These are phyloP conservation scores for Drosophila grimshawi DNA, from an alignment of 1,140 invertebrate genomes.

Conservation along the genomic window DNA sequence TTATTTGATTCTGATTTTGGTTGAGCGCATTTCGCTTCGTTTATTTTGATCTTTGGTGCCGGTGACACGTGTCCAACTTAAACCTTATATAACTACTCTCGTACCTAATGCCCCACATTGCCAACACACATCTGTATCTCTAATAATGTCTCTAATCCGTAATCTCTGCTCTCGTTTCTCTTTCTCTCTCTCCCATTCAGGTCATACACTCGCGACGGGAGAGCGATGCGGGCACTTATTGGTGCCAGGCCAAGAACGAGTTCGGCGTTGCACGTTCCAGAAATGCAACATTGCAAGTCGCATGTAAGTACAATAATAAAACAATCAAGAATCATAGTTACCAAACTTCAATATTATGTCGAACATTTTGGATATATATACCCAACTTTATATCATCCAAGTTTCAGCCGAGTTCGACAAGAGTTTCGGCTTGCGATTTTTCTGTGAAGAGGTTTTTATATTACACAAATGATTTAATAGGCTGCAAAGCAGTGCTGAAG, in stretches of 20 bases:
- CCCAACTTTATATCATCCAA: not conserved
- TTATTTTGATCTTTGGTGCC: constrained; percentile 64
- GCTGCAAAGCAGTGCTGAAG: not conserved
- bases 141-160: constrained; percentile 64
- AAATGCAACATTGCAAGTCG: constrained; percentile 94
- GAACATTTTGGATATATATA: not conserved
- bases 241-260: constrained; percentile 94
- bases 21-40: constrained; percentile 60
- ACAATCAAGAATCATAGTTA: too few species aligned
- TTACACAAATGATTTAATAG: not conserved
- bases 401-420: constrained; percentile 1
- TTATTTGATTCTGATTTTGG: constrained; percentile 81
- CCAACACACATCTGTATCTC: not conserved
- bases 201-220: constrained; percentile 85
- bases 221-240: constrained; percentile 92
- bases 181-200: constrained; percentile 42
- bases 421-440: constrained; percentile 2
- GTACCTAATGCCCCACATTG: constrained; percentile 15
- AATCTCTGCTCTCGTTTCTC: constrained; percentile 23
- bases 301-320: constrained; percentile 87
- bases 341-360: not conserved
- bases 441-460: not conserved
- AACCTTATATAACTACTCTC: constrained; percentile 31
- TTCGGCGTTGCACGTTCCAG: constrained; percentile 91
- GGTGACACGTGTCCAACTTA: constrained; percentile 63